Conservation (phyloP, 1,140 invertebrate genomes). For the Coelopa frigida region DNA sequence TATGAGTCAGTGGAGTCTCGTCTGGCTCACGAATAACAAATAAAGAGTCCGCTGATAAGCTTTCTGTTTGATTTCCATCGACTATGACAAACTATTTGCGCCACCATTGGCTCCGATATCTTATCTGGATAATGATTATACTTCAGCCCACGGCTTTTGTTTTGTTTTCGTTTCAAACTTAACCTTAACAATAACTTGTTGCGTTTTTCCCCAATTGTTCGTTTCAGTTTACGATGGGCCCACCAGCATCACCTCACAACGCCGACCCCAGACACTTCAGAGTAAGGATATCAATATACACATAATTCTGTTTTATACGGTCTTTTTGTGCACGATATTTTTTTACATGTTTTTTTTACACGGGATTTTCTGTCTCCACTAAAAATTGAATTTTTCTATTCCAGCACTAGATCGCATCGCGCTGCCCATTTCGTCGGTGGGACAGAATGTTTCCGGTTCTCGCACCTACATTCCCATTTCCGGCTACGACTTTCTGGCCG, state of each 20-base stretch:
- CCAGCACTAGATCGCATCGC: constrained; percentile 27
- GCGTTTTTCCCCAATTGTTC: background rate
- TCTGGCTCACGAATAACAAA: no score
- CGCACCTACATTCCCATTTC: constrained; percentile 34
- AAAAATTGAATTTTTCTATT: background rate
- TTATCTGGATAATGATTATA: background rate
- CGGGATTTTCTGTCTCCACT: background rate
- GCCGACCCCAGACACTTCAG: constrained; percentile 19
- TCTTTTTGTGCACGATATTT: no score
- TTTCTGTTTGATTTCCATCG: background rate
- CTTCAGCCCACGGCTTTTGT: background rate
- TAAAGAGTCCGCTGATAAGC: background rate
- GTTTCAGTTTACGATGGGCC: constrained; percentile 32
- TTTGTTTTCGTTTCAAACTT: background rate
- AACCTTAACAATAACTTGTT: background rate
- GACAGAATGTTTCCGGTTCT: constrained; percentile 13
- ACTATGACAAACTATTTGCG: background rate
- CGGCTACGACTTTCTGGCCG: constrained; percentile 36
- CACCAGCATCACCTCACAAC: constrained; percentile 36
- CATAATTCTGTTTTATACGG: background rate
- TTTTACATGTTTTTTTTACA: background rate
- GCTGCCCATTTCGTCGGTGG: constrained; percentile 32
- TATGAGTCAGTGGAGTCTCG: no score
- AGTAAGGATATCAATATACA: constrained; percentile 7
- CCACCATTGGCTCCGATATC: background rate